A percentile compares a stretch with the other conserved stretches of the same genome.
Conservation (phyloP, 2,797 vertebrate species). For the Rallus crepitans region DNA sequence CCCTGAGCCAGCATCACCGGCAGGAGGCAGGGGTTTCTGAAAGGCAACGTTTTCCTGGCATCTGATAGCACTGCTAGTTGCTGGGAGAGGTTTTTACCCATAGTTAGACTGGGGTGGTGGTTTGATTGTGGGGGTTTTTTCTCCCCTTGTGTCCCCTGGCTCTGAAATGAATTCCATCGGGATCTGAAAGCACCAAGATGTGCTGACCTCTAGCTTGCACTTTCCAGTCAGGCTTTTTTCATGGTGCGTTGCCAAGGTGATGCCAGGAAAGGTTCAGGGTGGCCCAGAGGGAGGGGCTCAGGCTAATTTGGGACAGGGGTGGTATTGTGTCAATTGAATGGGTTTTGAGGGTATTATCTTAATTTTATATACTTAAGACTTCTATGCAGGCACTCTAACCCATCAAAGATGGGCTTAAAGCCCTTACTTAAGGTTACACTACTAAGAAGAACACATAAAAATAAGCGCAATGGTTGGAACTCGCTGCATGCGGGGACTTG, state of each 20-base stretch:
- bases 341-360: background rate
- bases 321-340: background rate
- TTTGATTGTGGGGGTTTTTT: background rate
- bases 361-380: background rate
- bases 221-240: background rate
- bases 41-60: background rate
- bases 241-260: background rate
- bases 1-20: background rate
- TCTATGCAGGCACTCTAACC: background rate
- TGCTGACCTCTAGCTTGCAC: background rate
- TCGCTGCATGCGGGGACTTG: fast-evolving
- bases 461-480: fast-evolving
- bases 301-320: background rate
- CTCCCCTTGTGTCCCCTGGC: background rate
- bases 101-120: background rate
- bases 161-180: background rate
- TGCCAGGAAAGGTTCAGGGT: background rate
- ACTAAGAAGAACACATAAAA: background rate
- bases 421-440: background rate
- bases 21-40: background rate
- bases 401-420: background rate
- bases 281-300: fast-evolving
- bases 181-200: background rate
- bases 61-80: background rate
- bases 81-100: background rate